Conservation (phyloP, 1,140 invertebrate species). For the Drosophila melanica region DNA sequence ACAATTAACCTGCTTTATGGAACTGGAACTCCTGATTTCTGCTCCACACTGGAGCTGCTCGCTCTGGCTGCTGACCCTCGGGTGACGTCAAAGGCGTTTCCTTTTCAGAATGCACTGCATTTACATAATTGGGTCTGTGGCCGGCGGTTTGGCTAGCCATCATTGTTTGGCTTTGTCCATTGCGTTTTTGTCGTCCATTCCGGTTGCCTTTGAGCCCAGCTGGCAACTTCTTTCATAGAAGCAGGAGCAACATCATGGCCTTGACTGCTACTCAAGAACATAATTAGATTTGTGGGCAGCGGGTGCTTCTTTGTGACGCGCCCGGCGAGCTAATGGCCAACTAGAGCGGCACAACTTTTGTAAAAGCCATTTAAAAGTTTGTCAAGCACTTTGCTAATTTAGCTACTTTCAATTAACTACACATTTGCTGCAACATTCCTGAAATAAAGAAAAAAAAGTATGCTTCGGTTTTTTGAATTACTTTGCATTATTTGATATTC, state of each 20-base stretch:
- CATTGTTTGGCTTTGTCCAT: constrained; percentile 3
- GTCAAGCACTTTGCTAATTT: constrained; percentile 56
- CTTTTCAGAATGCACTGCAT: constrained; percentile 38
- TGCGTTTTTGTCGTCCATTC: constrained; percentile 21
- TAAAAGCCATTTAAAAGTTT: constrained; percentile 47
- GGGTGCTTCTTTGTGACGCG: constrained; percentile 61
- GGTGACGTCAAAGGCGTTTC: constrained; percentile 18
- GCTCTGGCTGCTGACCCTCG: constrained; percentile 5
- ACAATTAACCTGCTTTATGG: constrained; percentile 68
- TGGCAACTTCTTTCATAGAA: constrained; percentile 1
- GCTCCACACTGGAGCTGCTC: no score
- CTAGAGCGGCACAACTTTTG: constrained; percentile 25
- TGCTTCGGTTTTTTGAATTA: not conserved
- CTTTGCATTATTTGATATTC: not conserved
- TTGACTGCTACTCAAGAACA: constrained; percentile 20
- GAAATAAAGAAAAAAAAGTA: constrained; percentile 1
- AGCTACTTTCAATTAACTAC: constrained; percentile 18
- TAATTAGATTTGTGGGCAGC: constrained; percentile 67
- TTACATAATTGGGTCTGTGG: constrained; percentile 75
- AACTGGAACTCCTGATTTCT: no score
- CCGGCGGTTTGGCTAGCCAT: constrained; percentile 40
- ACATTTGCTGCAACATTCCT: constrained; percentile 16
- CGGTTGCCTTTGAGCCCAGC: not conserved
- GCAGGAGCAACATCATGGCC: constrained; percentile 11
- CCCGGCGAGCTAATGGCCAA: constrained; percentile 60